Percentiles rank a stretch among this genome's conserved stretches.
These are phyloP conservation scores for Lagopus muta DNA, from an alignment of 2,113 vertebrate genomes.

Conservation along the genomic window DNA sequence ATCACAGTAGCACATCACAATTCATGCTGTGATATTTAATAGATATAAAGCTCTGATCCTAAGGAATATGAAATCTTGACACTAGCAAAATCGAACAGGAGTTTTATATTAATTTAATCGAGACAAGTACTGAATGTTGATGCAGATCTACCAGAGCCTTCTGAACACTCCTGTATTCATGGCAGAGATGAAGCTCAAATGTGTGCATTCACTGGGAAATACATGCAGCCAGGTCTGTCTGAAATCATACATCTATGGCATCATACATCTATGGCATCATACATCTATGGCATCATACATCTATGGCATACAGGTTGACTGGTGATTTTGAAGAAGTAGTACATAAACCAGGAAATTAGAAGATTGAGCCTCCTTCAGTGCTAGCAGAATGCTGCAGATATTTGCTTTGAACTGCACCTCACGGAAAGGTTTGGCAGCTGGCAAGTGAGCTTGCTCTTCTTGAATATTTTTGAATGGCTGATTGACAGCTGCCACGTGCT, in stretches of 20 bases:
- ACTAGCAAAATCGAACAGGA: neutral
- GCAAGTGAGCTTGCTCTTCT: neutral
- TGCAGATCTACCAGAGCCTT: neutral
- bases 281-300: neutral
- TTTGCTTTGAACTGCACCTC: neutral
- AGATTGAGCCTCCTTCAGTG: neutral
- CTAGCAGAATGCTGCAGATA: neutral
- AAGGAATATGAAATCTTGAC: conserved; percentile 11
- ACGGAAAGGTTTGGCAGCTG: neutral
- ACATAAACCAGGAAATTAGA: neutral
- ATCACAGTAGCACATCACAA: conserved; percentile 13
- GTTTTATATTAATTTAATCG: neutral
- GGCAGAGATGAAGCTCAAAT: neutral
- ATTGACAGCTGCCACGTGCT: neutral
- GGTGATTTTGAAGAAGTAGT: neutral
- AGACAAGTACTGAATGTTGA: neutral
- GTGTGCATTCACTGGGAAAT: neutral
- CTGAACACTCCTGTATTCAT: neutral
- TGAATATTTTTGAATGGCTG: neutral
- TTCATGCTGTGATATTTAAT: conserved; percentile 26
- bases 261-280: neutral
- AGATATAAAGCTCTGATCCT: neutral
- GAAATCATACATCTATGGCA: too few relatives aligned
- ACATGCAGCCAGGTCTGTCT: neutral
- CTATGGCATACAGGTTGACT: neutral